These are phyloP conservation scores for Romanogobio albipinnatus DNA, from an alignment of 2,113 vertebrate species.

Conservation along the genomic window DNA sequence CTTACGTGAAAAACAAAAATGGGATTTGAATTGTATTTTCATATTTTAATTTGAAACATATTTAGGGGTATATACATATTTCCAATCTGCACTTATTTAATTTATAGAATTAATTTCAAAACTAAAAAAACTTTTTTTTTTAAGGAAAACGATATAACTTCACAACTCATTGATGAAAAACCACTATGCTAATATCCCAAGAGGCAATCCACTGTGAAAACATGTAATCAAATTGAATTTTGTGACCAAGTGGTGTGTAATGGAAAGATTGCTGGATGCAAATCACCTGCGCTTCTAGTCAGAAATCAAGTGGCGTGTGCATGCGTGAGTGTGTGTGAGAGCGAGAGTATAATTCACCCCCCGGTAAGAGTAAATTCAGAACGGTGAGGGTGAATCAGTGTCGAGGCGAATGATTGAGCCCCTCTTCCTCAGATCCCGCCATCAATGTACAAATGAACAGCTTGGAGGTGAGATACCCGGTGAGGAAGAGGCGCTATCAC, in stretches of 20 bases:
- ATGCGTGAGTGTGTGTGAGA: conserved; percentile 33
- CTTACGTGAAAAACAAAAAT: not conserved
- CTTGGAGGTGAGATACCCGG: conserved; percentile 45
- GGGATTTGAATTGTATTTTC: not conserved
- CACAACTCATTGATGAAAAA: conserved; percentile 32
- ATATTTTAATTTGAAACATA: not conserved
- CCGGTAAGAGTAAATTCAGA: conserved; percentile 54
- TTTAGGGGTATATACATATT: not conserved
- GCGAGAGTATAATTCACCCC: conserved; percentile 44
- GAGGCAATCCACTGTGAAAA: conserved; percentile 74
- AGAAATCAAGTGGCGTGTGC: conserved; percentile 43
- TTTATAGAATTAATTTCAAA: not conserved
- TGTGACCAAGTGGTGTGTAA: conserved; percentile 66
- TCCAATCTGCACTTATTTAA: not conserved
- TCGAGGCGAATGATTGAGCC: conserved; percentile 51
- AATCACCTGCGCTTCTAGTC: conserved; percentile 67
- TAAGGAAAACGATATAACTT: not conserved
- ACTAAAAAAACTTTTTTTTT: not conserved
- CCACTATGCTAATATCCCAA: conserved; percentile 64
- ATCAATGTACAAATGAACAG: conserved; percentile 50
- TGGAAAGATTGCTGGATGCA: conserved; percentile 68
- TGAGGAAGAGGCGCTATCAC: conserved; percentile 54
- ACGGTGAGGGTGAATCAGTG: conserved; percentile 44
- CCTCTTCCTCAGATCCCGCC: conserved; percentile 34
- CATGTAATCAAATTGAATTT: conserved; percentile 75